These are phyloP conservation scores for Ectemnius cavifrons DNA, from an alignment of 2,888 invertebrate genomes.

Conservation along the genomic window DNA sequence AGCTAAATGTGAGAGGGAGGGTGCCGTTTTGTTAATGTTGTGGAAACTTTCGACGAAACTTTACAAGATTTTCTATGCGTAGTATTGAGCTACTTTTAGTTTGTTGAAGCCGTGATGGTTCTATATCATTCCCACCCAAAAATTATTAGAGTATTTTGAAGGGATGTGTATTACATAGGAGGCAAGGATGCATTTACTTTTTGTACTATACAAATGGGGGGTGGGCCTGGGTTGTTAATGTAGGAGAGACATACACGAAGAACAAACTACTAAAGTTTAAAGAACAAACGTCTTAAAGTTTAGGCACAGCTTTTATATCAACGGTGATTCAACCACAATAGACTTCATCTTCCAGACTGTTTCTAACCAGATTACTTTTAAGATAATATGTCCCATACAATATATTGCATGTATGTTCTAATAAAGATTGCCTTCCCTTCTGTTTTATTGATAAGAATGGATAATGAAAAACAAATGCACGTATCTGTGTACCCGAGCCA, in stretches of 20 bases:
- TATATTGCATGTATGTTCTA: background rate
- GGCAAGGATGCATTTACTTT: constrained; percentile 26
- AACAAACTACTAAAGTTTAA: too few relatives aligned
- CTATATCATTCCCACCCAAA: constrained; percentile 30
- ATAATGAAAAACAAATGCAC: too few relatives aligned
- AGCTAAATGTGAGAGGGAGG: constrained; percentile 31
- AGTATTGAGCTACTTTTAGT: constrained; percentile 12
- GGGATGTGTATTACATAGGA: background rate
- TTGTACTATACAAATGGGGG: constrained; percentile 5
- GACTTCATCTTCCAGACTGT: constrained; percentile 10
- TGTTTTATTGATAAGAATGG: too few relatives aligned
- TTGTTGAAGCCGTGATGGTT: constrained; percentile 15
- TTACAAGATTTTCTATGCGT: constrained; percentile 19
- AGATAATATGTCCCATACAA: background rate
- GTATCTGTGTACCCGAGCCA: too few relatives aligned
- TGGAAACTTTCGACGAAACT: constrained; percentile 21
- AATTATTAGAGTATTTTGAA: constrained; percentile 12
- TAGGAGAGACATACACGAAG: too few relatives aligned
- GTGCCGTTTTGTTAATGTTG: constrained; percentile 33
- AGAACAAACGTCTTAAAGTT: too few relatives aligned
- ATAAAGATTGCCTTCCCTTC: too few relatives aligned
- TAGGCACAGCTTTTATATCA: constrained; percentile 26
- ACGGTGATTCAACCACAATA: background rate
- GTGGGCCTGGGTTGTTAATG: background rate
- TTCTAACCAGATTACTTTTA: constrained; percentile 5